These are phyloP conservation scores for Apogon talboti DNA, from an alignment of 2,797 vertebrate genomes.

Conservation along the genomic window DNA sequence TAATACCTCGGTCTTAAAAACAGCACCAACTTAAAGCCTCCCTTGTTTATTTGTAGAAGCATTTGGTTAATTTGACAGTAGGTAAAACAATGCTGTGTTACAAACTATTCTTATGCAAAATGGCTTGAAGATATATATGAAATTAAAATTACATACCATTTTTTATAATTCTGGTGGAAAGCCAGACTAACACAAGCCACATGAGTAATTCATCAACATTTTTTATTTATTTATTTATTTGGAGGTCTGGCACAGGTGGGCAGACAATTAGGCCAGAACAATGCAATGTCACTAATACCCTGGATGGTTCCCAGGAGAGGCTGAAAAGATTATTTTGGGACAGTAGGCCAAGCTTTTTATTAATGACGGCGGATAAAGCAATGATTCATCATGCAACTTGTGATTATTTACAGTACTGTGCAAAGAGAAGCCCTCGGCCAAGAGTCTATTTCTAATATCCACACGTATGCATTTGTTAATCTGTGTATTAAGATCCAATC, in stretches of 20 bases:
- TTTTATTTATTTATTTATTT: neutral
- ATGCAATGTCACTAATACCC: constrained; percentile 15
- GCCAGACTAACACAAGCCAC: neutral
- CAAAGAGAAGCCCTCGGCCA: too few relatives aligned
- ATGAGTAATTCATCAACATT: constrained; percentile 11
- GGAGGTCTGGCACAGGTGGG: constrained; percentile 32
- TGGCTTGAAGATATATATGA: neutral
- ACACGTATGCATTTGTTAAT: too few relatives aligned
- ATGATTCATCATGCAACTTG: constrained; percentile 5
- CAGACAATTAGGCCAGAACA: constrained; percentile 38
- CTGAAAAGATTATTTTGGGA: constrained; percentile 21
- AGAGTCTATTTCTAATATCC: too few relatives aligned
- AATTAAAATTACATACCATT: constrained; percentile 1
- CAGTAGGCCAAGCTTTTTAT: neutral
- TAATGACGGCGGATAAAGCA: constrained; percentile 9
- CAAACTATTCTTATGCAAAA: too few relatives aligned
- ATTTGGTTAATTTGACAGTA: too few relatives aligned
- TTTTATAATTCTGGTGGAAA: constrained; percentile 1
- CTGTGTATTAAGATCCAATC: too few relatives aligned
- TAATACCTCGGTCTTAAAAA: too few relatives aligned
- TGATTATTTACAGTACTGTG: neutral
- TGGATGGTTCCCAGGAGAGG: constrained; percentile 20
- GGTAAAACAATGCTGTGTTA: too few relatives aligned
- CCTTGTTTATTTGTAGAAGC: too few relatives aligned
- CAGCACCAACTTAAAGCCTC: too few relatives aligned